Percentiles rank a stretch among this genome's conserved stretches.
phyloP scores from a whole-genome alignment of 2,797 vertebrate species.

The Spinus olivaceus region DNA sequence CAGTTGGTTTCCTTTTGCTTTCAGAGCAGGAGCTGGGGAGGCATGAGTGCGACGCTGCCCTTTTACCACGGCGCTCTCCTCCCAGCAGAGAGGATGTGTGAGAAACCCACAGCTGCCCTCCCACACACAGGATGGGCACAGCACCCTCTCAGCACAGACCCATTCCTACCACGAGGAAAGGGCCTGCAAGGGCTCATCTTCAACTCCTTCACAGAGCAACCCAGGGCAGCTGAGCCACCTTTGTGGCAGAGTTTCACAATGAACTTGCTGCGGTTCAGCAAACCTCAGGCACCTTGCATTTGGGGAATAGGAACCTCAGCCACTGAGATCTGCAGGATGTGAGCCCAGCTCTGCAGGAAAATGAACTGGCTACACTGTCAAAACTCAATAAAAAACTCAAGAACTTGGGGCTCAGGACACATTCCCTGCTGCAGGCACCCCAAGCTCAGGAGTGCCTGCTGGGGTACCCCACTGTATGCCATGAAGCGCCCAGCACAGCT shows the following conservation, averaged over 20 bases:
- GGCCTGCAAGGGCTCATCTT: background rate
- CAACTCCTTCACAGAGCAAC: background rate
- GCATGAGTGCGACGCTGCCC: background rate
- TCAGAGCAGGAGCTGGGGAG: background rate
- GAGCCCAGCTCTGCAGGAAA: slow-evolving; percentile 15
- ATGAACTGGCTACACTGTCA: background rate
- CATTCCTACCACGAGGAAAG: fast-evolving
- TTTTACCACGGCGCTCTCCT: fast-evolving
- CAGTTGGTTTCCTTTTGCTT: background rate
- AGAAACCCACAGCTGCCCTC: background rate
- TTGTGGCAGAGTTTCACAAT: background rate
- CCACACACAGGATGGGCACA: fast-evolving
- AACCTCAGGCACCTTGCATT: background rate
- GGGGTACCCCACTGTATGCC: fast-evolving
- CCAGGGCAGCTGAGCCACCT: background rate
- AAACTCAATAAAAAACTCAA: background rate
- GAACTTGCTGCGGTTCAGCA: background rate
- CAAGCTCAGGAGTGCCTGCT: fast-evolving
- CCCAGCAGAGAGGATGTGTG: fast-evolving
- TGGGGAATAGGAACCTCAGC: background rate
- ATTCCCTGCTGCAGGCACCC: background rate
- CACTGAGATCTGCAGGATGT: background rate
- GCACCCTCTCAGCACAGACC: background rate
- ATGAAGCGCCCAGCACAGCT: background rate
- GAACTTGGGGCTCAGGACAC: fast-evolving